Base-by-base conservation (phyloP, 2,797 vertebrate species). In the Sebastes cheni region DNA sequence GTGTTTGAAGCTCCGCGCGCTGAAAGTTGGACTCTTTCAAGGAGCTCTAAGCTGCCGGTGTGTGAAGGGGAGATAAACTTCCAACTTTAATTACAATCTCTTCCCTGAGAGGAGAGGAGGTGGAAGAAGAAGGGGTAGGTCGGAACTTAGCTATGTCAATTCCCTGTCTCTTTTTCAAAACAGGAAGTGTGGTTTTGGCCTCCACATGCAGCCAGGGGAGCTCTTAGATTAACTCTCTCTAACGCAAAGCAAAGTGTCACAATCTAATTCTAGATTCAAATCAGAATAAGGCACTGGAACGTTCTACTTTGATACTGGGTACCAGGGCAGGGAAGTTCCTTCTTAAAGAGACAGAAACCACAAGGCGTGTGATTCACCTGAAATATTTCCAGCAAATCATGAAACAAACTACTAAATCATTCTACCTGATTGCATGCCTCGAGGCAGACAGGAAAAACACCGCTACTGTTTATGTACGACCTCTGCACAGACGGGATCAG, bases 31-130 rank as follows among this genome's bases (percentile, higher is more conserved):
- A 85, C 91, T 95, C 93, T 95, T 97, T 96, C 96, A 95, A 95
- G 95, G 89, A 95, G 96, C 89, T 95, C 93, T 94, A 96, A 95
- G 95, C 88, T 89, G 91, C 85, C 83, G 87, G 92, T 91, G 96
- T 97, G 96, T 92, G 93, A 88, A 89, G 91, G 87, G 88, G 95
- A 97, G 97, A 97, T 97, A 97, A 93, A 97, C 94, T 93, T 91
- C 93, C 93, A 93, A 94, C 93, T 94, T 94, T 82, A 95, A 97
- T 95, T 95, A 95, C 91, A 96, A 77, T 93, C 86, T 91, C 75
- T 92, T 87, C 70, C 86, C 86, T 92, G 94, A 96, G 91, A 93
- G 95, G 90, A 94, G 95, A 95, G 94, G 89, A 81, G 89, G 76
- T 74, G 95, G 94, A 83, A 90, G 93, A 93, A 52, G 50, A n/a